A percentile compares a stretch with the other conserved stretches of the same genome.
phyloP scores from a whole-genome alignment of 2,113 vertebrate genomes.

The Stictonetta naevosa region DNA sequence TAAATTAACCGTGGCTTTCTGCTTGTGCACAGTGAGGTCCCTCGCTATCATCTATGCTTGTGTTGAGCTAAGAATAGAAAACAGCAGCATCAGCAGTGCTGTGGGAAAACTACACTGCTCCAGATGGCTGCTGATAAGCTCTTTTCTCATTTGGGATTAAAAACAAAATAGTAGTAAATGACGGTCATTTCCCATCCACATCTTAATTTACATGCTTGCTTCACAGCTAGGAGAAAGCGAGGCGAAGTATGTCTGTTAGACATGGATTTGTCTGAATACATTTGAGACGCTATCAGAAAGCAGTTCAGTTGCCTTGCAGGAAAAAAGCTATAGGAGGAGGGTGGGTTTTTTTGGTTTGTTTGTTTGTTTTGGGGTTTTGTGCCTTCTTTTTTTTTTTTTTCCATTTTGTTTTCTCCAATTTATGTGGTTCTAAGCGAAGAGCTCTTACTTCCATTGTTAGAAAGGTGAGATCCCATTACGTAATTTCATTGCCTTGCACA shows the following conservation, averaged over 20 bases:
- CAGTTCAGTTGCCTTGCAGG: neutral
- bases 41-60: conserved; percentile 38
- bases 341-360: neutral
- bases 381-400: no score
- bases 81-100: conserved; percentile 65
- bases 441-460: neutral
- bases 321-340: neutral
- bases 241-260: neutral
- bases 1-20: conserved; percentile 61
- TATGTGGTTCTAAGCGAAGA: neutral
- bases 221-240: neutral
- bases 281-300: neutral
- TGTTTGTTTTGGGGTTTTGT: neutral
- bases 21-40: conserved; percentile 46
- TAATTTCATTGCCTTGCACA: neutral
- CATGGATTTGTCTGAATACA: neutral
- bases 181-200: neutral
- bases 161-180: conserved; percentile 14
- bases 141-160: conserved; percentile 26
- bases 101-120: conserved; percentile 59
- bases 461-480: neutral
- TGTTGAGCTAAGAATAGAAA: conserved; percentile 69
- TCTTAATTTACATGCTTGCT: neutral
- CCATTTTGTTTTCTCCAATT: neutral
- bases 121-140: conserved; percentile 60